A percentile compares a stretch with the other conserved stretches of the same genome.
Conservation (phyloP, 2,888 invertebrate genomes). For the Acanthopleura granulata region DNA sequence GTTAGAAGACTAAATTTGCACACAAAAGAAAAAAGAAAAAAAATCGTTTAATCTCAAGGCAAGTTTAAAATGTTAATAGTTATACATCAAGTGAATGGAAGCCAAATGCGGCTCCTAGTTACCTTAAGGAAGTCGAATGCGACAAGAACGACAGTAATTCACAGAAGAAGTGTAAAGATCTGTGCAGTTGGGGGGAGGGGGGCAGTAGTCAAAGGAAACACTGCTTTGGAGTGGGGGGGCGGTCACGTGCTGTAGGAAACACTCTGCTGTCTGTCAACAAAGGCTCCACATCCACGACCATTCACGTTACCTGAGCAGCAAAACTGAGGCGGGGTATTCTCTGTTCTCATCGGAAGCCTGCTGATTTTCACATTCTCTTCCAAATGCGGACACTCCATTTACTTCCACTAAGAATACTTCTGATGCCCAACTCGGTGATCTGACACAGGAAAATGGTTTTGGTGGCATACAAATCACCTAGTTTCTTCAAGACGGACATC, state of each 20-base stretch:
- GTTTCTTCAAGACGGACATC: too few species aligned
- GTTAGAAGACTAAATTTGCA: too few species aligned
- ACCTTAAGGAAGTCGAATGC: background rate
- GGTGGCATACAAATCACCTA: too few species aligned
- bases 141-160: background rate
- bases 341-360: constrained; percentile 54
- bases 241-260: background rate
- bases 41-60: too few species aligned
- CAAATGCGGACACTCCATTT: constrained; percentile 69
- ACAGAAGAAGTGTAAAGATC: background rate
- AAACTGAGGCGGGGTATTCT: constrained; percentile 48
- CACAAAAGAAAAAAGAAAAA: too few species aligned
- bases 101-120: background rate
- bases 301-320: constrained; percentile 54
- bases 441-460: too few species aligned
- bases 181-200: too few species aligned
- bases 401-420: constrained; percentile 4
- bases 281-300: background rate
- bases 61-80: too few species aligned
- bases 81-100: background rate
- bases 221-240: background rate
- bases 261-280: constrained; percentile 14
- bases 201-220: background rate
- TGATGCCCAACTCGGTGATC: too few species aligned
- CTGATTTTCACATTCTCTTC: constrained; percentile 63